Percentiles rank a stretch among this genome's conserved stretches.
Evolutionary conservation across 2,888 invertebrate species (phyloP).

Genomic region (Drosophila maculinotata): DNA sequence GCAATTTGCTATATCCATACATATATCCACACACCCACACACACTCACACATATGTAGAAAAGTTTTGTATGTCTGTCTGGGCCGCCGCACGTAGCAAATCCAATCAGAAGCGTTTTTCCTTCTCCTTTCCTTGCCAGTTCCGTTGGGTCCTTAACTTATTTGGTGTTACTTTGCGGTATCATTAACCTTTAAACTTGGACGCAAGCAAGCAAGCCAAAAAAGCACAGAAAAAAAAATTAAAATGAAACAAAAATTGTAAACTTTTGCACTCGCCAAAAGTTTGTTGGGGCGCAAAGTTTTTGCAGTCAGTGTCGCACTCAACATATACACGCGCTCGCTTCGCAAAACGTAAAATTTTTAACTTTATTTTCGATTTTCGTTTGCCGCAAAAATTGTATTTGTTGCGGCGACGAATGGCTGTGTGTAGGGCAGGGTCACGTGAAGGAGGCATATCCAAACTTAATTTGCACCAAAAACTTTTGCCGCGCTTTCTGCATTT

Average conservation of each 20-base stretch:
- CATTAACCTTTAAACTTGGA: constrained; percentile 78
- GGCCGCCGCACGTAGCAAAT: constrained; percentile 59
- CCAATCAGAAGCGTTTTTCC: constrained; percentile 69
- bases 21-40: background rate
- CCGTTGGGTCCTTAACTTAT: constrained; percentile 65
- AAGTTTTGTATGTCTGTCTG: constrained; percentile 7
- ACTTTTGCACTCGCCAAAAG: constrained; percentile 72
- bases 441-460: constrained; percentile 49
- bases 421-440: background rate
- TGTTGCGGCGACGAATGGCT: constrained; percentile 58
- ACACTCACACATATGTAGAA: constrained; percentile 14
- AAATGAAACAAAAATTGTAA: constrained; percentile 64
- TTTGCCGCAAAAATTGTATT: constrained; percentile 78
- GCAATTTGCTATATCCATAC: background rate
- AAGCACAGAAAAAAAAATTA: background rate
- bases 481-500: constrained; percentile 47
- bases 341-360: constrained; percentile 69
- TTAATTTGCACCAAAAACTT: constrained; percentile 74
- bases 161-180: constrained; percentile 76
- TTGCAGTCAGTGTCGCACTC: constrained; percentile 58
- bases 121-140: constrained; percentile 27
- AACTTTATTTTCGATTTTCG: constrained; percentile 79
- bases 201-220: constrained; percentile 29
- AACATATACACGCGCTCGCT: constrained; percentile 31
- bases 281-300: constrained; percentile 61